Conservation (phyloP, 2,888 invertebrate genomes). For the Anthophora plumipes region DNA sequence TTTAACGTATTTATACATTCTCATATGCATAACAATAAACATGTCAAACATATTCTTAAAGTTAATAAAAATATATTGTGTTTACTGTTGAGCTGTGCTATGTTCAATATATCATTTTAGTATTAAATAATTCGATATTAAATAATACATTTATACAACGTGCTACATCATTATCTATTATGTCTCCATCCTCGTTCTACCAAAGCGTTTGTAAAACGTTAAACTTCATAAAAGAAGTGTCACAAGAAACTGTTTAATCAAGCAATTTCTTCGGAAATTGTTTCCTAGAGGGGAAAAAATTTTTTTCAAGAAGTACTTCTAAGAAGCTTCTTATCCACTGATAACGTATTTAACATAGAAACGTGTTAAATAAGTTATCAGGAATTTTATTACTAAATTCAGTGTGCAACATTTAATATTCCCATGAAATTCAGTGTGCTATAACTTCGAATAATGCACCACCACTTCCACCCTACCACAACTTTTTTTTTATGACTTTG, state of each 20-base stretch:
- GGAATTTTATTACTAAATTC: slow-evolving; percentile 44
- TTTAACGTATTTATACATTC: slow-evolving; percentile 14
- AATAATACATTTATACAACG: slow-evolving; percentile 6
- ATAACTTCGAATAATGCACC: slow-evolving; percentile 35
- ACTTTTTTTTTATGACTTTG: slow-evolving; percentile 2
- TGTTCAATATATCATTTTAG: neutral
- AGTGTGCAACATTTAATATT: slow-evolving; percentile 55
- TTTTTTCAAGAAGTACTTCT: slow-evolving; percentile 26
- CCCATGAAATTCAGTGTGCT: slow-evolving; percentile 56
- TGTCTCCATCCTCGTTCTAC: slow-evolving; percentile 42
- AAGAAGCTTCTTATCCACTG: slow-evolving; percentile 32
- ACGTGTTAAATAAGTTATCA: slow-evolving; percentile 18
- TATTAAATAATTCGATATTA: slow-evolving; percentile 20
- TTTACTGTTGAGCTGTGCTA: neutral
- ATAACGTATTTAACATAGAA: slow-evolving; percentile 30
- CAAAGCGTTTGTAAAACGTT: neutral
- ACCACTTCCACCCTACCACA: slow-evolving; percentile 5
- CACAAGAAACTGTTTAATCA: neutral
- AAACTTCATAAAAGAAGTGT: slow-evolving; percentile 18
- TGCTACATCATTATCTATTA: slow-evolving; percentile 4
- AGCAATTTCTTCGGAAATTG: slow-evolving; percentile 22
- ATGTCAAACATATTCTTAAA: slow-evolving; percentile 25
- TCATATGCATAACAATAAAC: slow-evolving; percentile 26
- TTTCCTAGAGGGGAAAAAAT: slow-evolving; percentile 27
- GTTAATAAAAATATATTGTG: slow-evolving; percentile 38